phyloP scores from a whole-genome alignment of 2,888 invertebrate genomes.

The Acronicta leporina region DNA sequence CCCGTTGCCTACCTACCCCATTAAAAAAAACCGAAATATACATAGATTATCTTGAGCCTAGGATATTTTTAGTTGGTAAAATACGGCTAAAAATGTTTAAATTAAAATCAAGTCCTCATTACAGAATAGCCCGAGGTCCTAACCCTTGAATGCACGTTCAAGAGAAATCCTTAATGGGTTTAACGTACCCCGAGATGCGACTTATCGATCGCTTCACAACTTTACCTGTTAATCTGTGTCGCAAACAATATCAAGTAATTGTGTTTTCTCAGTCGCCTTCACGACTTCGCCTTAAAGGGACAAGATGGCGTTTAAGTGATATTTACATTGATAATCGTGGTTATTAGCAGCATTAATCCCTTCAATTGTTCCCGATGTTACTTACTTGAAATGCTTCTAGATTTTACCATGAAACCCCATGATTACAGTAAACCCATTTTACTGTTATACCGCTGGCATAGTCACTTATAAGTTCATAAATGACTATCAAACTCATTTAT shows the following conservation, averaged over 20 bases:
- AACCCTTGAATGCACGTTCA: slow-evolving; percentile 58
- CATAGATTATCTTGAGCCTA: no score
- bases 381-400: no score
- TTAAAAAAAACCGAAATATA: no score
- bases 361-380: not conserved
- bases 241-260: slow-evolving; percentile 45
- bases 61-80: no score
- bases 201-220: slow-evolving; percentile 61
- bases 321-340: slow-evolving; percentile 13
- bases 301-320: slow-evolving; percentile 12
- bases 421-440: no score
- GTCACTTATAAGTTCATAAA: no score
- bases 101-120: slow-evolving; percentile 11
- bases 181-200: slow-evolving; percentile 57
- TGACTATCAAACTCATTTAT: no score
- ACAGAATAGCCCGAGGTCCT: slow-evolving; percentile 61
- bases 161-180: slow-evolving; percentile 64
- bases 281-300: slow-evolving; percentile 34
- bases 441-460: no score
- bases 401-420: no score
- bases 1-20: no score
- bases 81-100: not conserved
- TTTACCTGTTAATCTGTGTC: slow-evolving; percentile 55
- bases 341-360: not conserved
- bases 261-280: slow-evolving; percentile 38